These are phyloP conservation scores for Muricea muricata DNA, from an alignment of 92 coral and sea anemone species.

Conservation along the genomic window DNA sequence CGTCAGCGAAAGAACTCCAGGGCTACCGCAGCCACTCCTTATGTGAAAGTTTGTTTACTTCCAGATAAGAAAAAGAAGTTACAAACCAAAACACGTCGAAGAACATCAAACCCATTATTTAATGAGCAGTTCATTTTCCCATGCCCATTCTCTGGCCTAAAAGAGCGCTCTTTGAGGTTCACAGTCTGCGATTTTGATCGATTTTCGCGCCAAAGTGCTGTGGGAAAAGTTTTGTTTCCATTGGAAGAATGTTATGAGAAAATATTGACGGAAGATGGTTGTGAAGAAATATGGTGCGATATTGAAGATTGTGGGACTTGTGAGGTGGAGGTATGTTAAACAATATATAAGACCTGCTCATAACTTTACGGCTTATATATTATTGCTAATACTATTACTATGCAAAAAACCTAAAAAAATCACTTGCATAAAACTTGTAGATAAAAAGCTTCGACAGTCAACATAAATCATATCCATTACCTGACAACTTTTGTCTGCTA, in stretches of 20 bases:
- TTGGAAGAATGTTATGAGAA: conserved; percentile 61
- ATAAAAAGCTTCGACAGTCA: too few species aligned
- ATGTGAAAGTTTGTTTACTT: conserved; percentile 71
- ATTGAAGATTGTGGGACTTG: conserved; percentile 66
- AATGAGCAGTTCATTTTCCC: conserved; percentile 83
- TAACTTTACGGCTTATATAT: too few species aligned
- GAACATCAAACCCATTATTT: conserved; percentile 89
- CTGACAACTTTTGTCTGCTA: too few species aligned
- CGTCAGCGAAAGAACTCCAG: not conserved
- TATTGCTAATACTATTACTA: too few species aligned
- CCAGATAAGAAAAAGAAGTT: conserved; percentile 87
- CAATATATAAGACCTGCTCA: not conserved
- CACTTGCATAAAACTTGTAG: too few species aligned
- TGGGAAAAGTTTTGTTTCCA: conserved; percentile 82
- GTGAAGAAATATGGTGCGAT: conserved; percentile 87
- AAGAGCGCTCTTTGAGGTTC: conserved; percentile 75
- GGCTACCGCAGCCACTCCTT: not conserved
- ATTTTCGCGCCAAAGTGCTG: conserved; percentile 91
- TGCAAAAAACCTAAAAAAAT: too few species aligned
- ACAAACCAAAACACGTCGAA: conserved; percentile 79
- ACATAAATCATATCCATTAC: too few species aligned
- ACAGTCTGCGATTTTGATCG: conserved; percentile 93
- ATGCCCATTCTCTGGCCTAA: conserved; percentile 69
- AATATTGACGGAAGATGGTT: conserved; percentile 46
- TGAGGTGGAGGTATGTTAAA: conserved; percentile 50